A percentile compares a stretch with the other conserved stretches of the same genome.
Evolutionary conservation across 2,888 invertebrate genomes (phyloP).

Genomic region (Melipona bicolor): DNA sequence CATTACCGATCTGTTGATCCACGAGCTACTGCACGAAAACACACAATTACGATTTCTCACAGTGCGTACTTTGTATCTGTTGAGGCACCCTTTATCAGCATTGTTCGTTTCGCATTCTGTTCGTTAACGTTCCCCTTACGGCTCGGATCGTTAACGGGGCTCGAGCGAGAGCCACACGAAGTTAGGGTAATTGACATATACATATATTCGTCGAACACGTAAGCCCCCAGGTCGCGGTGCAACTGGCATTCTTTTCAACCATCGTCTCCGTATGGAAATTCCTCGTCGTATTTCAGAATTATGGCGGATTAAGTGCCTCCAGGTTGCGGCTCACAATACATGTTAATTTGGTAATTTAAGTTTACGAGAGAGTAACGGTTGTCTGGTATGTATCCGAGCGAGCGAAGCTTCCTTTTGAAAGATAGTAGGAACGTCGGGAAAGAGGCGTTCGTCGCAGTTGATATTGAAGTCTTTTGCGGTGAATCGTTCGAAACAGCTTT

Average conservation of each 20-base stretch:
- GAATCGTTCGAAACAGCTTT: too few species aligned
- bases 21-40: slow-evolving; percentile 1
- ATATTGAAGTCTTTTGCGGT: not conserved
- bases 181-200: slow-evolving; percentile 14
- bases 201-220: slow-evolving; percentile 8
- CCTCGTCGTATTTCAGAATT: not conserved
- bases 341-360: slow-evolving; percentile 7
- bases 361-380: slow-evolving; percentile 1
- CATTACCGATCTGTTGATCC: slow-evolving; percentile 39
- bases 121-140: slow-evolving; percentile 9
- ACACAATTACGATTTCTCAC: slow-evolving; percentile 25
- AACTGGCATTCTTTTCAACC: not conserved
- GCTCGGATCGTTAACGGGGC: slow-evolving; percentile 1
- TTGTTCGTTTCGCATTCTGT: slow-evolving; percentile 17
- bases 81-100: slow-evolving; percentile 15
- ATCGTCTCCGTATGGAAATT: not conserved
- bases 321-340: not conserved
- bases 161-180: not conserved
- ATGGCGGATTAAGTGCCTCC: too few species aligned
- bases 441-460: not conserved
- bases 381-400: not conserved
- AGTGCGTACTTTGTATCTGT: slow-evolving; percentile 1
- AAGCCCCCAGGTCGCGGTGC: not conserved
- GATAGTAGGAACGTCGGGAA: too few species aligned
- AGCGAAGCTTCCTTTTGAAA: not conserved